phyloP scores from a whole-genome alignment of 2,797 vertebrate species.

The Acanthis flammea region DNA sequence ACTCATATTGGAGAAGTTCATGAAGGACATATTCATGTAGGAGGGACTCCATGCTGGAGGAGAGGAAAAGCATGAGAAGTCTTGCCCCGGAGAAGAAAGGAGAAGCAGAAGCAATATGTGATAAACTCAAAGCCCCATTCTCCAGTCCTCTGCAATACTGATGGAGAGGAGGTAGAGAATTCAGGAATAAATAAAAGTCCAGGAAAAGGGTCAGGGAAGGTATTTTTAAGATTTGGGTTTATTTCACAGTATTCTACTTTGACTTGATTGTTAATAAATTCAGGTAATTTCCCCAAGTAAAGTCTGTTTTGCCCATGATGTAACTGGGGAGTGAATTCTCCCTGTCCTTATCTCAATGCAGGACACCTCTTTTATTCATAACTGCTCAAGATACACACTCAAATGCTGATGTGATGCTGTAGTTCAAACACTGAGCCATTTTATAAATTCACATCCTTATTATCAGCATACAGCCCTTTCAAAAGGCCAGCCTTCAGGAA shows the following conservation, averaged over 20 bases:
- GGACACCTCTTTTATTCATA: not conserved
- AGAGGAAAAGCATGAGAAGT: not conserved
- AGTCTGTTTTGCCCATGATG: accelerated
- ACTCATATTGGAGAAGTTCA: not conserved
- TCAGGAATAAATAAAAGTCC: not conserved
- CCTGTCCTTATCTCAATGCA: not conserved
- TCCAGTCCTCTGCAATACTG: not conserved
- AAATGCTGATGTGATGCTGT: not conserved
- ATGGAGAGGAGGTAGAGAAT: not conserved
- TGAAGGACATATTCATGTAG: not conserved
- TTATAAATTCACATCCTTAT: not conserved
- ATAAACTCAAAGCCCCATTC: not conserved
- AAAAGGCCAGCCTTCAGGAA: not conserved
- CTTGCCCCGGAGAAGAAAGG: not conserved
- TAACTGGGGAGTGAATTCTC: not conserved
- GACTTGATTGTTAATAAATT: not conserved
- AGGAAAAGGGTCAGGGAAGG: accelerated
- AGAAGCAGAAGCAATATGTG: not conserved
- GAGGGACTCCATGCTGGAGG: not conserved
- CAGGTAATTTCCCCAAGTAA: not conserved
- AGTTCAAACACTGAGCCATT: not conserved
- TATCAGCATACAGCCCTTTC: not conserved
- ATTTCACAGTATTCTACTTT: not conserved
- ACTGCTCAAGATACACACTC: not conserved
- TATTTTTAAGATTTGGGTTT: not conserved